These are phyloP conservation scores for Drosophila lutescens DNA, from an alignment of 2,888 invertebrate genomes.

Conservation along the genomic window DNA sequence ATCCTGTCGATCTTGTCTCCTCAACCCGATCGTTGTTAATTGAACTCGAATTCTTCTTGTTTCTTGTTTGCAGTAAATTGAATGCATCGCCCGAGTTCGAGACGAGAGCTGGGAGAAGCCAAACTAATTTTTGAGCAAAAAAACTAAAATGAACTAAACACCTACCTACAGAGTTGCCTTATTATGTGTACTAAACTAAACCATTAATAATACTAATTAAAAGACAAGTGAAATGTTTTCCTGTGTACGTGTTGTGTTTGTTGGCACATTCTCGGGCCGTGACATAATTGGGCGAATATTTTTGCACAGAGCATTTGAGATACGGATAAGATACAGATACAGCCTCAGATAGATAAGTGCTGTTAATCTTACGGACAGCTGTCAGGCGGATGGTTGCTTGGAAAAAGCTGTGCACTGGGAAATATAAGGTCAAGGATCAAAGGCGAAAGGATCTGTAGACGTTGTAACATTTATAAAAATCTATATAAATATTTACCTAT, in stretches of 20 bases:
- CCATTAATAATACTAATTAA: conserved; percentile 68
- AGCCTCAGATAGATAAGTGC: conserved; percentile 51
- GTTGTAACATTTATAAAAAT: too few relatives aligned
- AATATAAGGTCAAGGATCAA: conserved; percentile 4
- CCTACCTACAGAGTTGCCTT: conserved; percentile 29
- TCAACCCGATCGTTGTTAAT: conserved; percentile 36
- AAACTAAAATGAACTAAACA: conserved; percentile 33
- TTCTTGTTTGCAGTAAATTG: conserved; percentile 79
- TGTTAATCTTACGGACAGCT: conserved; percentile 62
- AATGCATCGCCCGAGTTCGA: conserved; percentile 46
- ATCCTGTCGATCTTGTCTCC: conserved; percentile 29
- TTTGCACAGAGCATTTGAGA: conserved; percentile 51
- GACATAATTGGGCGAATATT: conserved; percentile 68
- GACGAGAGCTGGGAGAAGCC: conserved; percentile 43
- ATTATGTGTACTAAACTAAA: conserved; percentile 45
- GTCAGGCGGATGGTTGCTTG: conserved; percentile 34
- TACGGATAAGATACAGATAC: conserved; percentile 57
- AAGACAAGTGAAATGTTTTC: conserved; percentile 33
- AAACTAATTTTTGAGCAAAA: conserved; percentile 38
- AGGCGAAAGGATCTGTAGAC: background rate
- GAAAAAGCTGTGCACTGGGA: conserved; percentile 11
- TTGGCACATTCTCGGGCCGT: conserved; percentile 54
- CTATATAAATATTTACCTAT: too few relatives aligned
- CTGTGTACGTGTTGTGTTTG: conserved; percentile 28
- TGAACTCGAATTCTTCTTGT: conserved; percentile 56